phyloP scores from a whole-genome alignment of 2,113 vertebrate genomes.

The Oncorhynchus gorbuscha region DNA sequence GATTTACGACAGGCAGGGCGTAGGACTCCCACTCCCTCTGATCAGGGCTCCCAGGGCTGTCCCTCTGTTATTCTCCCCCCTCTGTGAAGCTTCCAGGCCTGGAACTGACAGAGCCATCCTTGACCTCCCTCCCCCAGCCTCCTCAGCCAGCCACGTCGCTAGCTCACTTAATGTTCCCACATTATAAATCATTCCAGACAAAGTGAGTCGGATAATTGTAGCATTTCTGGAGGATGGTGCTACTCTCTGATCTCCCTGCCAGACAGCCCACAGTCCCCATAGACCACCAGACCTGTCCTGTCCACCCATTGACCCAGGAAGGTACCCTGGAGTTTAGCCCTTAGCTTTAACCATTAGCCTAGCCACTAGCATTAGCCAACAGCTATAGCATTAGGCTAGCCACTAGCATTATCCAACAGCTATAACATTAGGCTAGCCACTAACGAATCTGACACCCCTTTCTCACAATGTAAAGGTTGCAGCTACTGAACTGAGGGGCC shows the following conservation, averaged over 20 bases:
- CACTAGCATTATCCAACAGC: constrained; percentile 28
- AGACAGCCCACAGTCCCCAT: constrained; percentile 56
- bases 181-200: constrained; percentile 76
- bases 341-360: constrained; percentile 37
- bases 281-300: constrained; percentile 53
- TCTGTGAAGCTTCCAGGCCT: constrained; percentile 14
- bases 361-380: constrained; percentile 32
- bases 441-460: constrained; percentile 30
- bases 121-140: constrained; percentile 11
- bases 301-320: constrained; percentile 22
- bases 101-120: constrained; percentile 48
- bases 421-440: constrained; percentile 7
- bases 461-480: constrained; percentile 20
- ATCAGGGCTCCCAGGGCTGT: constrained; percentile 58
- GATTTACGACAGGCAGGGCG: constrained; percentile 69
- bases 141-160: constrained; percentile 52
- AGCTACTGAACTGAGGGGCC: constrained; percentile 30
- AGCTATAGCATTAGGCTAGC: constrained; percentile 24
- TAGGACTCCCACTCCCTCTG: constrained; percentile 58
- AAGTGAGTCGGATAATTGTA: constrained; percentile 74
- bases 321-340: constrained; percentile 23
- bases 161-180: constrained; percentile 71
- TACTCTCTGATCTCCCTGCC: constrained; percentile 51
- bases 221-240: constrained; percentile 57
- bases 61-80: constrained; percentile 10